phyloP scores from a whole-genome alignment of 2,797 vertebrate genomes.

The Decapterus maruadsi region DNA sequence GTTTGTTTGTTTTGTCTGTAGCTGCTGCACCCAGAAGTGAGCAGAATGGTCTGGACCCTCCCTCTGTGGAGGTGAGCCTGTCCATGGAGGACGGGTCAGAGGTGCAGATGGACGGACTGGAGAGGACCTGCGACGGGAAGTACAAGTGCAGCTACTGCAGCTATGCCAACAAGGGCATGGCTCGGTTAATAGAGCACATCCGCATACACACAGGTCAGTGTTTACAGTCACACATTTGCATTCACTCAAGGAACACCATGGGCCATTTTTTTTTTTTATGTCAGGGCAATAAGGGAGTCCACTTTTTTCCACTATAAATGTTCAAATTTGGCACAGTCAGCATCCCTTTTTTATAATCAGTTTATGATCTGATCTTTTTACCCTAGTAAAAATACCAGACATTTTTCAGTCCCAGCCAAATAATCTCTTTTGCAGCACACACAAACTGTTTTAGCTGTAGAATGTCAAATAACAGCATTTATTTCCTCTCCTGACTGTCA shows the following conservation, averaged over 20 bases:
- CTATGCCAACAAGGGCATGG: slow-evolving; percentile 98
- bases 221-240: not conserved
- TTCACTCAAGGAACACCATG: not conserved
- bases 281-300: not conserved
- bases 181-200: slow-evolving; percentile 96
- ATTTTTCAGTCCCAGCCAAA: not conserved
- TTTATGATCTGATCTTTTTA: not conserved
- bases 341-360: not conserved
- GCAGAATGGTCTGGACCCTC: slow-evolving; percentile 93
- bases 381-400: not conserved
- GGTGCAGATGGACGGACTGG: slow-evolving; percentile 95
- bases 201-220: slow-evolving; percentile 96
- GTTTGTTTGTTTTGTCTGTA: slow-evolving; percentile 47
- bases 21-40: slow-evolving; percentile 87
- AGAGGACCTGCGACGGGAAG: slow-evolving; percentile 97
- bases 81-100: slow-evolving; percentile 94
- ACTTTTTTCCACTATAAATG: not conserved
- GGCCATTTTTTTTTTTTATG: too few relatives aligned
- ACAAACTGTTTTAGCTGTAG: not conserved
- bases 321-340: too few relatives aligned
- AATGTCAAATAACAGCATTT: not conserved
- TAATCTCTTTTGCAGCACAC: not conserved
- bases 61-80: slow-evolving; percentile 92
- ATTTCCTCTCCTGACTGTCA: slow-evolving; percentile 38
- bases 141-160: slow-evolving; percentile 99